Evolutionary conservation across 1,140 invertebrate species (phyloP).

Genomic region (Ptiloglossa arizonensis): DNA sequence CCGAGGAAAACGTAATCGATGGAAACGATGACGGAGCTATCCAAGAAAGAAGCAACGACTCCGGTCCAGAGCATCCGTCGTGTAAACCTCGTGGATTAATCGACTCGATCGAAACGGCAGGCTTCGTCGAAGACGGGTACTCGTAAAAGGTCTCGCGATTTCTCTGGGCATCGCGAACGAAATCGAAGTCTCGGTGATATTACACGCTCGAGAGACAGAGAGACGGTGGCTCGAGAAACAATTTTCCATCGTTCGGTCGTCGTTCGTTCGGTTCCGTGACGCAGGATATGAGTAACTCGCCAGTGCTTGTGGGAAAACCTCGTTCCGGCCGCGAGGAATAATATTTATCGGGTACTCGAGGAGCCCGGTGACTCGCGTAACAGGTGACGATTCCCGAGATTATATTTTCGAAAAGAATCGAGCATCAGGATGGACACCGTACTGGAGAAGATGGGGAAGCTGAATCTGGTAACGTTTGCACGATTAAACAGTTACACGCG

Average conservation of each 20-base stretch:
- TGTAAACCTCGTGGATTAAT: no score
- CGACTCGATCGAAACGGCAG: no score
- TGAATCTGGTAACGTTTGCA: constrained; percentile 78
- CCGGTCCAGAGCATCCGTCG: no score
- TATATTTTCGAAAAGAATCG: not conserved
- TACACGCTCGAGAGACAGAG: not conserved
- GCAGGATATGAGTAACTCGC: constrained; percentile 31
- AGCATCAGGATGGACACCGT: constrained; percentile 76
- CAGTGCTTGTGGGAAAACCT: constrained; percentile 33
- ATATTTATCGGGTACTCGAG: not conserved
- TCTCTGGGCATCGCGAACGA: constrained; percentile 24
- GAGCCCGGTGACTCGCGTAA: not conserved
- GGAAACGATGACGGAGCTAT: constrained; percentile 8
- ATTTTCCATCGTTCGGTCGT: not conserved
- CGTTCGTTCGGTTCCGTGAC: not conserved
- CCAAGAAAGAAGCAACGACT: no score
- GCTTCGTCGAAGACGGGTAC: no score
- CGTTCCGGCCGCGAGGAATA: not conserved
- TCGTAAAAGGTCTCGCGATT: no score
- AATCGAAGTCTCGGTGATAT: constrained; percentile 25
- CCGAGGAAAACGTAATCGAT: not conserved
- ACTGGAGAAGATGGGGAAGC: constrained; percentile 80
- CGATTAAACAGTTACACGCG: no score
- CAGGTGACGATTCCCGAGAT: not conserved
- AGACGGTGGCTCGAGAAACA: not conserved